Percentiles rank a stretch among this genome's conserved stretches.
phyloP scores from a whole-genome alignment of 2,113 vertebrate species.

The Myotis lucifugus region DNA sequence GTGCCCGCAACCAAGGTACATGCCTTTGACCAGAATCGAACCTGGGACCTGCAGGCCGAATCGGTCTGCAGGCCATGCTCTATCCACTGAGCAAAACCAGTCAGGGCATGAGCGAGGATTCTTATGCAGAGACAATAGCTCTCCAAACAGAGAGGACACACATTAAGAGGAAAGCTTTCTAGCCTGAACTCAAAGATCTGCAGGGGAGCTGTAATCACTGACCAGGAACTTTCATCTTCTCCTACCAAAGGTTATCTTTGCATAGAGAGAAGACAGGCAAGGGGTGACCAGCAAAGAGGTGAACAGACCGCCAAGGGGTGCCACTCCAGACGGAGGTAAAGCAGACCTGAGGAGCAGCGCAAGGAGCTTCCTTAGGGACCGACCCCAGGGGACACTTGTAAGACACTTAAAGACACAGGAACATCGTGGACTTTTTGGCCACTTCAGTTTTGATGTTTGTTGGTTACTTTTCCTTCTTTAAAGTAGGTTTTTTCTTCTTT shows the following conservation, averaged over 20 bases:
- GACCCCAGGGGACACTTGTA: not conserved
- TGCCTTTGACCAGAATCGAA: no score
- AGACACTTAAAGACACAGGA: not conserved
- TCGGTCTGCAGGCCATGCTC: no score
- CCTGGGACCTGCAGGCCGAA: no score
- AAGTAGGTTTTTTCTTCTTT: not conserved
- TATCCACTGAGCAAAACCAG: no score
- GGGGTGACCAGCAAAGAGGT: not conserved
- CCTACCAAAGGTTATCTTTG: not conserved
- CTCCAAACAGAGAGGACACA: not conserved
- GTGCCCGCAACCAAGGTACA: no score
- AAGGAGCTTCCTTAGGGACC: not conserved
- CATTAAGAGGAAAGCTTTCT: not conserved
- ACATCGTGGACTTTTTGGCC: not conserved
- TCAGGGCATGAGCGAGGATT: not conserved
- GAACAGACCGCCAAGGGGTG: not conserved
- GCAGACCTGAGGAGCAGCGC: not conserved
- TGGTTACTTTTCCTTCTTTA: not conserved
- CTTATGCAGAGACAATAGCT: slow-evolving; percentile 7
- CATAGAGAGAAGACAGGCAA: not conserved
- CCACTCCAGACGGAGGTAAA: not conserved
- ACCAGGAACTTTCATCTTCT: not conserved
- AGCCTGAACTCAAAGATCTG: not conserved
- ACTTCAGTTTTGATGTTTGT: not conserved
- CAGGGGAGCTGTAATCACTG: not conserved